phyloP scores from a whole-genome alignment of 1,140 invertebrate genomes.

The Formica exsecta region DNA sequence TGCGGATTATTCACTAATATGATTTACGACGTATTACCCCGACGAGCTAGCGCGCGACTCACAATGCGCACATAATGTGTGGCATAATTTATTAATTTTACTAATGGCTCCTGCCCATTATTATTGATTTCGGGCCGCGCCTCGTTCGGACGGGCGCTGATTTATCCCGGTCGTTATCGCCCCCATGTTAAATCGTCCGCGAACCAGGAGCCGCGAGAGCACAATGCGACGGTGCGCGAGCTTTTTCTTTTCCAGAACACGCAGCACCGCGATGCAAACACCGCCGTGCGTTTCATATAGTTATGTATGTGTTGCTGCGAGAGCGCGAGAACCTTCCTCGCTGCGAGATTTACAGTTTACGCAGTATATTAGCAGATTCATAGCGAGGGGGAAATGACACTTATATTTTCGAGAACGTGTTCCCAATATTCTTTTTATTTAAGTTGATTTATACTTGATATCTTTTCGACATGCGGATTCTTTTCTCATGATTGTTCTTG shows the following conservation, averaged over 20 bases:
- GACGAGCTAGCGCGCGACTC: slow-evolving; percentile 81
- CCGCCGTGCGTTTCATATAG: slow-evolving; percentile 2
- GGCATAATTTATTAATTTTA: slow-evolving; percentile 87
- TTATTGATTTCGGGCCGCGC: slow-evolving; percentile 86
- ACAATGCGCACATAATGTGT: slow-evolving; percentile 87
- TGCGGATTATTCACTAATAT: slow-evolving; percentile 87
- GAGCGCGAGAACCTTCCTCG: slow-evolving; percentile 42
- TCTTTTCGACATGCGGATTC: background rate
- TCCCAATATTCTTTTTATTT: background rate
- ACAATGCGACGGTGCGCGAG: slow-evolving; percentile 74
- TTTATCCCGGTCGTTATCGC: slow-evolving; percentile 84
- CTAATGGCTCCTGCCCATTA: slow-evolving; percentile 87
- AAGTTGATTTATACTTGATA: background rate
- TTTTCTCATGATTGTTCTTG: background rate
- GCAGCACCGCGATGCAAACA: slow-evolving; percentile 53
- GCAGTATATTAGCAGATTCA: slow-evolving; percentile 39
- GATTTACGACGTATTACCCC: slow-evolving; percentile 86
- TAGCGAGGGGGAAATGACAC: background rate
- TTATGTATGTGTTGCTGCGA: slow-evolving; percentile 31
- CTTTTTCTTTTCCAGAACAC: slow-evolving; percentile 73
- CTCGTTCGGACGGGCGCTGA: slow-evolving; percentile 83
- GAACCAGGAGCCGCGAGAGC: slow-evolving; percentile 76
- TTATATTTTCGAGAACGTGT: background rate
- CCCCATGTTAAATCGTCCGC: slow-evolving; percentile 81
- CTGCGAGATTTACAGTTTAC: slow-evolving; percentile 53